Evolutionary conservation across 1,140 invertebrate species (phyloP), one percentile per base, ranked within the genome.

Genomic region (Dendrolimus punctatus): DNA sequence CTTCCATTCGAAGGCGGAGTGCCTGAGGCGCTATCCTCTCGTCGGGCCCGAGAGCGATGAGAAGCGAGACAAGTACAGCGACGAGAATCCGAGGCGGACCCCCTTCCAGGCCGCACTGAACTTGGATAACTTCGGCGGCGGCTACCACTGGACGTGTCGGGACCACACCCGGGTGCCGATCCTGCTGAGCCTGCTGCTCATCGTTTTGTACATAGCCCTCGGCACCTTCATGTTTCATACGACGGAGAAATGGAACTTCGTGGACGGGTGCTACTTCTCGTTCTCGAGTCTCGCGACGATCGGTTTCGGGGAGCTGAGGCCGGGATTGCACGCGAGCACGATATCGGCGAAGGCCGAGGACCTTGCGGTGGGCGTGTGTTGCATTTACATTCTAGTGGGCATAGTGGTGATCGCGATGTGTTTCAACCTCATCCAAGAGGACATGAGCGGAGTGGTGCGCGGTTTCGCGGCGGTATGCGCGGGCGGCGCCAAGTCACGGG

Each of bases 321-420:
- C 95, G 48, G 93, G 91, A 5, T 84, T 92, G 58, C 91, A 93
- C 49, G 93, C 93, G 8, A 88, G 92, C 23, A 89, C 93, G 8
- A 66, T 81, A 42, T 90, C 68, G 71, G 91, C 90, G 71, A 92
- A 89, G 66, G 91, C 91, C 47, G 93, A 91, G 66, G 93, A 95
- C 65, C 88, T 95, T 6, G 95, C 95, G 38, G 87, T 96, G 4
- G 92, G 95, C 53, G 91, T 91, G 23, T 93, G 92, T 56, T 93
- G 95, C 10, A 88, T 96, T 37, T 99, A 99, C 80, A 95, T 99
- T 46, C 88, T 99, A 38, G 91, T 98, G 44, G 98, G 98, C 9
- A 95, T 99, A 91, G 95, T 97, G 5, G 90, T 99, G 51, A 93
- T 99, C 56, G 97, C 97, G 9, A 99, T 98, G 95, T 98, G 96